Evolutionary conservation across 2,113 vertebrate species (phyloP).

Genomic region (Anser cygnoides): DNA sequence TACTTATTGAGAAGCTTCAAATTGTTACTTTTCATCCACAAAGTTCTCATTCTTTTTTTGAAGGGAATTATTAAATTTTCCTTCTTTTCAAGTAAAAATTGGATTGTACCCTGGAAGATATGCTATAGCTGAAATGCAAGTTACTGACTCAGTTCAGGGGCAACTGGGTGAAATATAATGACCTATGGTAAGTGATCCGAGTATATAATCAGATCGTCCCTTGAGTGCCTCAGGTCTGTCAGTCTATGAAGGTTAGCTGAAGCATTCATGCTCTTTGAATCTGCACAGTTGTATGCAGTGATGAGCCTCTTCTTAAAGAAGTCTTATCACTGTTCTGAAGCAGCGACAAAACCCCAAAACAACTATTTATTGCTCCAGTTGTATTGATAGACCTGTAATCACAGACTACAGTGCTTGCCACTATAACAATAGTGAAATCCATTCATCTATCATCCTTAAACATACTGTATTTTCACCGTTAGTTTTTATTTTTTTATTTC

Average conservation of each 20-base stretch:
- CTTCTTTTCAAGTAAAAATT: constrained; percentile 13
- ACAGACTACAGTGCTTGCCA: background rate
- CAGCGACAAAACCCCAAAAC: background rate
- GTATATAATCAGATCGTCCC: background rate
- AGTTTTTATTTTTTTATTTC: background rate
- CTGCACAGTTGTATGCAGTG: background rate
- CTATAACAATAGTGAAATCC: background rate
- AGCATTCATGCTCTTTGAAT: background rate
- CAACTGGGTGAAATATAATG: background rate
- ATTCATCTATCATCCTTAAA: background rate
- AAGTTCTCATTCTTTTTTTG: background rate
- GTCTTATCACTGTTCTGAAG: background rate
- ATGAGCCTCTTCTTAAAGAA: background rate
- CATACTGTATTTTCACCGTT: background rate
- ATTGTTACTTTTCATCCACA: background rate
- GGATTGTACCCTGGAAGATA: background rate
- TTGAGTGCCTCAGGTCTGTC: background rate
- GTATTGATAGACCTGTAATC: background rate
- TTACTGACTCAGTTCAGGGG: background rate
- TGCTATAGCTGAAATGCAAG: background rate
- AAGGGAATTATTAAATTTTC: background rate
- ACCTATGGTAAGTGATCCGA: background rate
- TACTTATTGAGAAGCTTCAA: background rate
- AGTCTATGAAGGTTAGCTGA: background rate
- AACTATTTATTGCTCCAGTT: background rate